These are phyloP conservation scores for Daktulosphaira vitifoliae DNA, from an alignment of 1,140 invertebrate genomes.

Conservation along the genomic window DNA sequence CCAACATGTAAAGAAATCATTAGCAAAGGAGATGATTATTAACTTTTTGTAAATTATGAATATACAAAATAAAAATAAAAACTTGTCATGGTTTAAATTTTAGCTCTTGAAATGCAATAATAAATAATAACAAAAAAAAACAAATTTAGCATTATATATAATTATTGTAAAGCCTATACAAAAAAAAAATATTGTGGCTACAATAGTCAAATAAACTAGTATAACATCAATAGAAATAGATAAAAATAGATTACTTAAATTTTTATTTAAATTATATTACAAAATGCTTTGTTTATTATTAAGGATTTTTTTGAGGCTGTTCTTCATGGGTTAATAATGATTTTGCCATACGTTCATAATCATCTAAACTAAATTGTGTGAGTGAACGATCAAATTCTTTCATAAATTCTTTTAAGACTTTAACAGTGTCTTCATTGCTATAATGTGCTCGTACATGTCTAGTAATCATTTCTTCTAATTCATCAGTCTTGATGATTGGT, in stretches of 20 bases:
- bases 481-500: neutral
- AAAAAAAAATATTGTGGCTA: conserved; percentile 9
- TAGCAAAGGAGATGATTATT: conserved; percentile 93
- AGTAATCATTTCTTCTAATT: conserved; percentile 35
- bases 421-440: conserved; percentile 36
- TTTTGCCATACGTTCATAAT: conserved; percentile 38
- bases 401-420: conserved; percentile 39
- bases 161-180: conserved; percentile 16
- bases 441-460: conserved; percentile 37
- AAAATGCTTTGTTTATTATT: neutral
- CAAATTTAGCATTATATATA: neutral
- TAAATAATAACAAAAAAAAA: conserved; percentile 21
- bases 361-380: conserved; percentile 38
- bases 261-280: neutral
- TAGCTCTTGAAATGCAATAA: conserved; percentile 5
- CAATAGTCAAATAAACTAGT: neutral
- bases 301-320: conserved; percentile 6
- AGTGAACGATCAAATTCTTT: conserved; percentile 39
- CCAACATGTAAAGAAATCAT: conserved; percentile 99
- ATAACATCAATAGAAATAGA: conserved; percentile 4
- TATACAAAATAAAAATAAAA: neutral
- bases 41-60: neutral
- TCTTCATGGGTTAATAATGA: conserved; percentile 37
- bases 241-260: conserved; percentile 21
- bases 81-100: conserved; percentile 8